Evolutionary conservation across 2,888 invertebrate genomes (phyloP), one percentile per base, ranked within the genome.

Genomic region (Hoplodrina ambigua): DNA sequence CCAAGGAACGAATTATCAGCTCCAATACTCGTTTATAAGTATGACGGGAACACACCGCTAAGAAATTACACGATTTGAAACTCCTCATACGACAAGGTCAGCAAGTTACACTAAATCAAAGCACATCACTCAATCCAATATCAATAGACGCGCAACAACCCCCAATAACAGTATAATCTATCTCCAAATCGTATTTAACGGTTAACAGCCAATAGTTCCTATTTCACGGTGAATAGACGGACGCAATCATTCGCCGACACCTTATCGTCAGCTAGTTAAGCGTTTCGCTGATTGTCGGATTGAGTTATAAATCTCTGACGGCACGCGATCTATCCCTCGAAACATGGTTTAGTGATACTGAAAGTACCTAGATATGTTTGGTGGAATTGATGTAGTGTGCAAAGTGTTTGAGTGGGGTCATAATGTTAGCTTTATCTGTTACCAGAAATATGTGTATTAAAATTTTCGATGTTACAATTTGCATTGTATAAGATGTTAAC

Each of bases 231-330:
- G 84, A 88, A 90, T 89, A 92, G 91, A 91, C 89, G 88, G 89
- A 85, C 84, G 88, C 90, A 88, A 94, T 94, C 92, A 91, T 89
- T 92, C 88, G 88, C 86, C 92, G 89, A 91, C 94, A 94, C 94
- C 94, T 94, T 94, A 95, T 95, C 95, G 92, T 91, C 92, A 90
- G 91, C 91, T 94, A 91, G 94, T 94, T 94, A 94, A 95, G 93
- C 93, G 94, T 93, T 95, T 92, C 91, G 85, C 91, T 94, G 95
- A 95, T 95, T 95, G 94, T 89, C 91, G 90, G 91, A 94, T 94
- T 94, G 94, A 94, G 94, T 92, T 92, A 92, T 95, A 95, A 95
- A 94, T 94, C 94, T 94, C 82, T 70, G 73, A 83, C 86, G 88
- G 93, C 95, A 95, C 95, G 95, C 95, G 94, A 95, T 93, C 90